phyloP scores from a whole-genome alignment of 2,797 vertebrate species.

The Lepilemur septentrionalis region DNA sequence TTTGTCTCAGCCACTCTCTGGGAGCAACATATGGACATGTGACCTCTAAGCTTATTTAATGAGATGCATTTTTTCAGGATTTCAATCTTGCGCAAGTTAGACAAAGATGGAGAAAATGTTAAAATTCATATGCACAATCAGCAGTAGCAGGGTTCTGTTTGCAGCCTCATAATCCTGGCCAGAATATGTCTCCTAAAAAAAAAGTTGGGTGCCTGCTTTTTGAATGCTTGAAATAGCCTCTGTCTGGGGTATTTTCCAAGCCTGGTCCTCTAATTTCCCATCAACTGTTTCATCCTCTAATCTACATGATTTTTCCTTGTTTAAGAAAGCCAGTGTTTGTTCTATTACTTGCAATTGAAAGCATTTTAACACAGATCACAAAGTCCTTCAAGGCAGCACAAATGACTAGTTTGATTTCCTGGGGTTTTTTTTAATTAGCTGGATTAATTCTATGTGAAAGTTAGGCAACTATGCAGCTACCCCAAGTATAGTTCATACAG shows the following conservation, averaged over 20 bases:
- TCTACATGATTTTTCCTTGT: not conserved
- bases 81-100: not conserved
- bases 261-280: not conserved
- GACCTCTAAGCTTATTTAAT: not conserved
- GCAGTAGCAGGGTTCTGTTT: rapidly evolving
- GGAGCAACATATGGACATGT: not conserved
- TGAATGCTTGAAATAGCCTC: not conserved
- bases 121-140: not conserved
- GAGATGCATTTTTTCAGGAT: not conserved
- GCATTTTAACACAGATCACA: not conserved
- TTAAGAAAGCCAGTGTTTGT: not conserved
- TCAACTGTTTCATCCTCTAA: not conserved
- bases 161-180: not conserved
- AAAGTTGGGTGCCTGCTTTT: not conserved
- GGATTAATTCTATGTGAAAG: not conserved
- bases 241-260: not conserved
- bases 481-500: not conserved
- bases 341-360: not conserved
- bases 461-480: not conserved
- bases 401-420: not conserved
- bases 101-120: not conserved
- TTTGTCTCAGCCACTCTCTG: not conserved
- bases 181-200: not conserved
- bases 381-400: not conserved
- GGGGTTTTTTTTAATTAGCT: not conserved